These are phyloP conservation scores for Corythornis cristatus DNA, from an alignment of 2,113 vertebrate species.

Conservation along the genomic window DNA sequence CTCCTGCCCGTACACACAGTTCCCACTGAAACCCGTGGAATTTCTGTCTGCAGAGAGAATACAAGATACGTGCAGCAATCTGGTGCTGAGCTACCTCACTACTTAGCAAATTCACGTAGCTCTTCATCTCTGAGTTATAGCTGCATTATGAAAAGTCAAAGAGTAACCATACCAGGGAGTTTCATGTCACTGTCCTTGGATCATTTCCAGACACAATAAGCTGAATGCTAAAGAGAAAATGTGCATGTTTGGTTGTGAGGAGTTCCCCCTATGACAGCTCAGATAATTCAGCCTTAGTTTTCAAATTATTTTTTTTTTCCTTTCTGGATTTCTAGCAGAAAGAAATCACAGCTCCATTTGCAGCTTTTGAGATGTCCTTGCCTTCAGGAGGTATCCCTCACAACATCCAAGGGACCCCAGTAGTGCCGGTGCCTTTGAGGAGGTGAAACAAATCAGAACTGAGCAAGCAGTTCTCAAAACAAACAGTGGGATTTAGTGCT, in stretches of 20 bases:
- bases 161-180: neutral
- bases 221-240: neutral
- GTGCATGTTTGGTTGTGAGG: rapidly evolving
- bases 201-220: neutral
- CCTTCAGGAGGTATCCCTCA: neutral
- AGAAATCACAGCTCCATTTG: neutral
- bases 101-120: neutral
- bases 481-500: neutral
- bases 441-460: neutral
- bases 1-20: neutral
- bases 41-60: neutral
- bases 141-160: neutral
- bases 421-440: rapidly evolving
- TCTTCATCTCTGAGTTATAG: neutral
- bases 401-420: neutral
- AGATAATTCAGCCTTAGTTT: neutral
- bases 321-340: neutral
- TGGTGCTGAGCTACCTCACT: neutral
- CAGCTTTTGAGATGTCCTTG: neutral
- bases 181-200: neutral
- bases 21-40: neutral
- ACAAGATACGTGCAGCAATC: neutral
- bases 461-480: neutral
- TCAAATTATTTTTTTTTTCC: neutral
- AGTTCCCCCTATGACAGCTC: neutral